Base-by-base conservation (phyloP, 2,888 invertebrate species). In the Pristionchus japonicus region DNA sequence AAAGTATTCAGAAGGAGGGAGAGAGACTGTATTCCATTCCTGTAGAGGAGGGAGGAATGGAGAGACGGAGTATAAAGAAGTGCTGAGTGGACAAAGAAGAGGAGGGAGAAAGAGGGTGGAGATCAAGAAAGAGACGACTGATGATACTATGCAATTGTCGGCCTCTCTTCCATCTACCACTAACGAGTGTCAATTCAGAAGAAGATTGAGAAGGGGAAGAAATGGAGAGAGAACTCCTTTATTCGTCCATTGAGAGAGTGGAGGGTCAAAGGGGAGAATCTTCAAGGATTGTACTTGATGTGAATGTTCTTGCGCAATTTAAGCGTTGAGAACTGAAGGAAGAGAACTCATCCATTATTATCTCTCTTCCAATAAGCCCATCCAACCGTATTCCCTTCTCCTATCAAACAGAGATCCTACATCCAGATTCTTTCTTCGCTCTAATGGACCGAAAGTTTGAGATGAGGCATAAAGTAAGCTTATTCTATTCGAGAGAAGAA, bases 241-340 rank as follows among this genome's bases (percentile, higher is more conserved):
- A 80, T 80, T 88, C 64, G 37, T 23, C 23, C 31, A 74, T 74
- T 40, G 40, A 74, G 40, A 23, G 20, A 74, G 7, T 31, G 23
- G 57, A 57, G n/a, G 57, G 57, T 57, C 17, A 57, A 4, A 57
- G 31, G 20, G 31, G 20, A 7, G 20, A 23, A 37, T 37, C 37
- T 61, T 86, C 80, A 90, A n/a, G 89, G 89, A 77, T 90, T 90
- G 89, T 90, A 90, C 74, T 88, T 74, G 88, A 90, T 88, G 70
- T 49, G 49, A 34, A 90, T 90, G 85, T 90, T 90, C 90, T 90
- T 90, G 11, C 90, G 85, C 1, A 90, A 34, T 47, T 84, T 84
- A 1, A 84, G 40, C 9, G 74, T 74, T 9, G 74, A 74, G 20
- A 74, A 40, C 74, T 74, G 80, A 74, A 74, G 9, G 11, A 6